phyloP scores from a whole-genome alignment of 92 coral and sea anemone species.

The Zoanthus solanderi region DNA sequence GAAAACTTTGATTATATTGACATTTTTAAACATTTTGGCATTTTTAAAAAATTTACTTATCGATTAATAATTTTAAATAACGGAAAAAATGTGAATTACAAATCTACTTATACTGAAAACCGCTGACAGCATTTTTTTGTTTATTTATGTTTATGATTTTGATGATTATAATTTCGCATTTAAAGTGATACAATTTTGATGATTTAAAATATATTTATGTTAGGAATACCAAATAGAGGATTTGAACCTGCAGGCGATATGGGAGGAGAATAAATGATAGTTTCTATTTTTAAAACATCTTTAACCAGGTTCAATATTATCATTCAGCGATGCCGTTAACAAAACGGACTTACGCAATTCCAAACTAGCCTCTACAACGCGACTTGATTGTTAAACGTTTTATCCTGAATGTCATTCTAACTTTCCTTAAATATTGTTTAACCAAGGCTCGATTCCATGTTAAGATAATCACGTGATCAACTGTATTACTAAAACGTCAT shows the following conservation, averaged over 20 bases:
- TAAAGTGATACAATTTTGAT: too few species aligned
- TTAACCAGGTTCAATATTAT: background rate
- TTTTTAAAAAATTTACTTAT: too few species aligned
- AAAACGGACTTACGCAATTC: background rate
- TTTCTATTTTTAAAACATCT: background rate
- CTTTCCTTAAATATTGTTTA: background rate
- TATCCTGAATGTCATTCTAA: constrained; percentile 1
- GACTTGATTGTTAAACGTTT: background rate
- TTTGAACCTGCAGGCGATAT: background rate
- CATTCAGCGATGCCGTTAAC: background rate
- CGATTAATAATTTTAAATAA: too few species aligned
- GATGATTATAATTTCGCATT: too few species aligned
- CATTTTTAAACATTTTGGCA: too few species aligned
- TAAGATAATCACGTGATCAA: constrained; percentile 9
- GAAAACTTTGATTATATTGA: too few species aligned
- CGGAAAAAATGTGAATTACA: too few species aligned
- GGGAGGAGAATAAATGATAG: background rate
- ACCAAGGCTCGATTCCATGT: constrained; percentile 1
- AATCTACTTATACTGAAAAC: too few species aligned
- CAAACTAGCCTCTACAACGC: background rate
- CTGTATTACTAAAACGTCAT: background rate
- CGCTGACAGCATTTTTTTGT: too few species aligned
- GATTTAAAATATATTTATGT: too few species aligned
- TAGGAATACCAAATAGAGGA: background rate
- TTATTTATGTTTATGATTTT: too few species aligned